Base-by-base conservation (phyloP, 2,113 vertebrate genomes). In the Anseranas semipalmata region DNA sequence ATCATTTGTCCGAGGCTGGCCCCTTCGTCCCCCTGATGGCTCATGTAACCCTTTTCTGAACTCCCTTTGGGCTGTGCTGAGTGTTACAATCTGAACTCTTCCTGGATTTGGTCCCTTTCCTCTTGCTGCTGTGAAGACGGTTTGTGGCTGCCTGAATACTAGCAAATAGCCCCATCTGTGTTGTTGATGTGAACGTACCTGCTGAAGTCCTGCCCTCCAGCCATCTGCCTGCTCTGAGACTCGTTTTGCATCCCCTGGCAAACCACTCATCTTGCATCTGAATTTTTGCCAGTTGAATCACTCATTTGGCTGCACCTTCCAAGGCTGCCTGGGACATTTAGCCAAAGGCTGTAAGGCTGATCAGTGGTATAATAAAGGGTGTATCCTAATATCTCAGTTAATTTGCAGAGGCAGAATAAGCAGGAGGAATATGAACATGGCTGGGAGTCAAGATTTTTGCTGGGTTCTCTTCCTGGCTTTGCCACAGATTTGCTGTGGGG, bases 1-100 rank as follows among this genome's bases (percentile, higher is more conserved):
- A 78, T 97, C 81, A 95, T 96, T 90, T 93, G 83, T 95, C 92
- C 30, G 2, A 92, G 89, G 85, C 63, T 96, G 96, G 94, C 95
- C 70, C 66, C 35, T 85, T 86, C 0, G 0, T 95, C 71, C 89
- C 75, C 60, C 71, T 65, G 78, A 94, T 95, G 74, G 87, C 84
- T 95, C 92, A 78, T 71, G 60, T 78, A 93, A 85, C 94, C 93
- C 77, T 95, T 86, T 58, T 82, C 68, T 95, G 96, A 97, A 97
- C 96, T 96, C 94, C 91, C 93, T 91, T 66, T 56, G 96, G 96
- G 96, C 84, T 91, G 8, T 73, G 93, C 83, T 88, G 87, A 90
- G 81, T 96, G 92, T 92, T 97, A 92, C 53, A 81, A 45, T 89
- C 70, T 95, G 94, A 92, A 78, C 60, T 91, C 50, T 91, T 96